Conservation (phyloP, 2,888 invertebrate genomes). For the Helleia helle region DNA sequence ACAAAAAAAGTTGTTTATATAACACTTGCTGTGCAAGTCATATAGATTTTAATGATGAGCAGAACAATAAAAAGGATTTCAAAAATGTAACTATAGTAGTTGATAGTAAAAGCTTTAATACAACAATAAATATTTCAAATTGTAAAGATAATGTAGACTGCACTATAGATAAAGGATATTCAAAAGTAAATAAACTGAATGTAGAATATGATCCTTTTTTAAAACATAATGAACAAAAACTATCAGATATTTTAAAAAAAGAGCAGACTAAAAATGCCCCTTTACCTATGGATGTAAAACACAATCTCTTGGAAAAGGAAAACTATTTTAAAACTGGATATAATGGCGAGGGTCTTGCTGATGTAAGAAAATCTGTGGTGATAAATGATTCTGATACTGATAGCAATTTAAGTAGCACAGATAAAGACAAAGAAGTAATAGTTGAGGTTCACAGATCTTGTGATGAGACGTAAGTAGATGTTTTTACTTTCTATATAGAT, state of each 20-base stretch:
- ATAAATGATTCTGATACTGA: constrained; percentile 39
- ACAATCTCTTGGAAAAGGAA: too few species aligned
- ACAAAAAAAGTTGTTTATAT: constrained; percentile 35
- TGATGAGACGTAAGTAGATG: constrained; percentile 36
- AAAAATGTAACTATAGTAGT: constrained; percentile 18
- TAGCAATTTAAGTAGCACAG: constrained; percentile 23
- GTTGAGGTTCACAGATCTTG: constrained; percentile 45
- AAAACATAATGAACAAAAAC: neutral
- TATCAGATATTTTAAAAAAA: constrained; percentile 12
- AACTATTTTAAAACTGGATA: too few species aligned
- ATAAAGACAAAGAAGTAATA: constrained; percentile 34
- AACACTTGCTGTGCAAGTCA: constrained; percentile 33
- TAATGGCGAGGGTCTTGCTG: neutral
- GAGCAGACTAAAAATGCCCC: neutral
- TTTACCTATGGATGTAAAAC: neutral
- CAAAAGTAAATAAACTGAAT: neutral
- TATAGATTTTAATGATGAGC: constrained; percentile 9
- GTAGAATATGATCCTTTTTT: neutral
- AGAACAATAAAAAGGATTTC: constrained; percentile 6
- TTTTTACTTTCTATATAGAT: too few species aligned
- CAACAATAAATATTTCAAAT: constrained; percentile 33
- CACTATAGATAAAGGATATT: constrained; percentile 1
- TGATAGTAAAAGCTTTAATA: constrained; percentile 16
- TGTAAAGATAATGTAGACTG: constrained; percentile 12
- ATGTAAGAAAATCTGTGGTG: neutral